Percentiles rank a stretch among this genome's conserved stretches.
Evolutionary conservation across 2,113 vertebrate genomes (phyloP).

Genomic region (Aphelocoma coerulescens): DNA sequence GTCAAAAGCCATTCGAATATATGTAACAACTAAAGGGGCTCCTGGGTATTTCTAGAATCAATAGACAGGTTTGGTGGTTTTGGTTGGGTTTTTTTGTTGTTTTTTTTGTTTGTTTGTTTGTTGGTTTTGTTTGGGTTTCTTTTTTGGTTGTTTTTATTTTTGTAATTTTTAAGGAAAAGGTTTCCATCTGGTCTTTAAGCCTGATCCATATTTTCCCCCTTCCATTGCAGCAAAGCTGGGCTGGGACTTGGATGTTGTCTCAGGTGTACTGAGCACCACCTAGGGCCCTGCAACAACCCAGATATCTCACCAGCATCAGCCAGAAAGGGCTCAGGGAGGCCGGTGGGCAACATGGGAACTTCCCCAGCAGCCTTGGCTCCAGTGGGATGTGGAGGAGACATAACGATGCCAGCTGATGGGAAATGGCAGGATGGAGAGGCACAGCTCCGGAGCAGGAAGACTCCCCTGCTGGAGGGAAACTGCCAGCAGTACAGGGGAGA

Average conservation of each 20-base stretch:
- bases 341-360: neutral
- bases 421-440: neutral
- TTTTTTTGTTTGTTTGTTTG: too few relatives aligned
- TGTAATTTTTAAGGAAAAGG: neutral
- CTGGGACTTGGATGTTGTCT: neutral
- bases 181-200: neutral
- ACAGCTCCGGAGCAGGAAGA: neutral
- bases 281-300: neutral
- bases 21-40: neutral
- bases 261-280: neutral
- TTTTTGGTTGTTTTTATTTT: neutral
- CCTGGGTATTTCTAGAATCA: neutral
- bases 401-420: neutral
- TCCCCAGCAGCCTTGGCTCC: neutral
- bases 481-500: neutral
- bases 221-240: neutral
- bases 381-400: rapidly evolving
- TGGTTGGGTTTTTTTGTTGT: too few relatives aligned
- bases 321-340: neutral
- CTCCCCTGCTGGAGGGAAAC: neutral
- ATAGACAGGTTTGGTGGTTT: neutral
- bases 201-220: neutral
- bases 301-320: neutral
- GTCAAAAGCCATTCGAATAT: neutral
- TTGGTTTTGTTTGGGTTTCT: too few relatives aligned